Evolutionary conservation across 2,113 vertebrate genomes (phyloP).

Genomic region (Leucoraja erinaceus): DNA sequence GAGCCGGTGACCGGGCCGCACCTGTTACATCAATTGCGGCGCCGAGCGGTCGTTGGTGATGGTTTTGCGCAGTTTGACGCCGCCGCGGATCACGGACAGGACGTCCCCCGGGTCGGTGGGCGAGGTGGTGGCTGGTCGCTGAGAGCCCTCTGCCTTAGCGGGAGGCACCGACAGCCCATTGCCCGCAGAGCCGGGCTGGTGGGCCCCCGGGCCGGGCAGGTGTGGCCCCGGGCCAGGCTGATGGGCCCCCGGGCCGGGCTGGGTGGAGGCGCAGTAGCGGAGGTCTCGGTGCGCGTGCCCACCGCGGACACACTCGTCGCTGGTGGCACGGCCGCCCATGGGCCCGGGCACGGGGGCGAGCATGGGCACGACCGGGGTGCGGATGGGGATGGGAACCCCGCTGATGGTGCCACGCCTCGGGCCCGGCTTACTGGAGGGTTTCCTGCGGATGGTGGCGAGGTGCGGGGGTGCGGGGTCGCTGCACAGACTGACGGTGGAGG

Average conservation of each 20-base stretch:
- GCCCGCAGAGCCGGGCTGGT: too few relatives aligned
- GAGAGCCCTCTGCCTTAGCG: too few relatives aligned
- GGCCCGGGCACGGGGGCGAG: constrained; percentile 42
- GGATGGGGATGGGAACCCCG: constrained; percentile 67
- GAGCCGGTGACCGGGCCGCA: too few relatives aligned
- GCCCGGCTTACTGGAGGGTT: constrained; percentile 64
- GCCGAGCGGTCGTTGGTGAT: constrained; percentile 66
- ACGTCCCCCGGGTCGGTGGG: constrained; percentile 46
- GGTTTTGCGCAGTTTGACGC: constrained; percentile 58
- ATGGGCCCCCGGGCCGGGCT: too few relatives aligned
- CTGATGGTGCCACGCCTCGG: constrained; percentile 67
- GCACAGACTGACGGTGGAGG: constrained; percentile 66
- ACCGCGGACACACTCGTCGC: constrained; percentile 47
- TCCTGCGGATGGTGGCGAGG: constrained; percentile 68
- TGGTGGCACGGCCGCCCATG: constrained; percentile 39
- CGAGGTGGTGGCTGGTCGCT: too few relatives aligned
- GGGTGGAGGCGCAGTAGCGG: too few relatives aligned
- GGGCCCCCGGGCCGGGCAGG: too few relatives aligned
- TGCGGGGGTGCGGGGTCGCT: constrained; percentile 57
- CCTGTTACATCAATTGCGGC: constrained; percentile 50
- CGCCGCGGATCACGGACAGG: constrained; percentile 55
- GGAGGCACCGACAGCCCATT: too few relatives aligned
- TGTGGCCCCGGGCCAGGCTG: too few relatives aligned
- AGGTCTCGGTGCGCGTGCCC: too few relatives aligned
- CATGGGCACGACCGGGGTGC: constrained; percentile 64